Evolutionary conservation across 1,140 invertebrate species (phyloP), one percentile per base, ranked within the genome.

Genomic region (Anastrepha obliqua): DNA sequence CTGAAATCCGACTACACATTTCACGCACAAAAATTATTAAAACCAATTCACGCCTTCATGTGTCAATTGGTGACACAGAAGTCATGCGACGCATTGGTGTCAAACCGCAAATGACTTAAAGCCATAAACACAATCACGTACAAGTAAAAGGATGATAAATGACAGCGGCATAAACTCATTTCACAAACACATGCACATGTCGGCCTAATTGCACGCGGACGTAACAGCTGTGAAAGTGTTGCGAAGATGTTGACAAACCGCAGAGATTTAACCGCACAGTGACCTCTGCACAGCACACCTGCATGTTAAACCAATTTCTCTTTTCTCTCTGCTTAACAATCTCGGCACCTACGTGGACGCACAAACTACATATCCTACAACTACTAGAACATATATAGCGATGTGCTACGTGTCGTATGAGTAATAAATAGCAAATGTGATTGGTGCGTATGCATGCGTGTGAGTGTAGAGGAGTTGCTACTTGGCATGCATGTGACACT

Each of bases 161-260:
- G 74, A 55, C 17, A 15, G 6, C 44, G 51, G 4, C 74, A 29
- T 55, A 11, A 51, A 51, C 13, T n/a, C 9, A 8, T 81, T 29
- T 8, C n/a, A 8, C 74, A 51, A 5, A 29, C 17, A 6, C 17
- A n/a, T 55, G 51, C 47, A 29, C 7, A 47, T n/a, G 15, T 55
- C 74, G n/a, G 47, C 2, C 20, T 81, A 55, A 81, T 81, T 81
- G 74, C n/a, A 55, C 55, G 44, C 47, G 74, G 74, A 55, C 55
- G 74, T 81, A 20, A 20, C 20, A 81, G 74, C 47, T 55, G 20
- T 0, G 74, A 9, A 9, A 2, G 47, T 81, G 74, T 4, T 81
- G 47, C 74, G 74, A 55, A 81, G 47, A 81, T 81, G 51, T 81
- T 81, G 74, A 81, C 74, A 81, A 81, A 81, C 47, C 47, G 47